phyloP scores from a whole-genome alignment of 2,113 vertebrate genomes.

The Gobius niger region DNA sequence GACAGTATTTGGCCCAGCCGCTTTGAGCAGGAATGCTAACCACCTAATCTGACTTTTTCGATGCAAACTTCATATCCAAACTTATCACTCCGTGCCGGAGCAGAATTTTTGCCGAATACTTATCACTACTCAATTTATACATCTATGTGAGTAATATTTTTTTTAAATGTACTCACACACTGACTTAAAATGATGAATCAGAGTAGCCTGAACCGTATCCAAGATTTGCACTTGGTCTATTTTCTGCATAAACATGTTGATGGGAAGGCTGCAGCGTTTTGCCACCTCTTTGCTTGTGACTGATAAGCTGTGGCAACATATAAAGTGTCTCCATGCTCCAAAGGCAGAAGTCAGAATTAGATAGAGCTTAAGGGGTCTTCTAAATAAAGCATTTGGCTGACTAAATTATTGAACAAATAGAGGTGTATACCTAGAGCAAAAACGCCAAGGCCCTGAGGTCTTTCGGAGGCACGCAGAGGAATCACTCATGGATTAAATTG shows the following conservation, averaged over 20 bases:
- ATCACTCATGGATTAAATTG: constrained; percentile 58
- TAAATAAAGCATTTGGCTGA: constrained; percentile 66
- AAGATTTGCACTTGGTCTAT: constrained; percentile 34
- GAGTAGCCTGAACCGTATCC: constrained; percentile 15
- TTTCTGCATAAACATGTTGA: constrained; percentile 36
- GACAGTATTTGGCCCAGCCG: too few relatives aligned
- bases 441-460: constrained; percentile 36
- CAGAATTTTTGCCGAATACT: too few relatives aligned
- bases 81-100: too few relatives aligned
- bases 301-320: constrained; percentile 31
- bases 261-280: constrained; percentile 21
- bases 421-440: constrained; percentile 69
- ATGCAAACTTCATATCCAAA: too few relatives aligned
- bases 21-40: too few relatives aligned
- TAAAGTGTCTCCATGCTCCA: constrained; percentile 41
- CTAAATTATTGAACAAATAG: constrained; percentile 73
- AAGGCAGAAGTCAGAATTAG: constrained; percentile 53
- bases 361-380: constrained; percentile 44
- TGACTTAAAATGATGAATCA: constrained; percentile 23
- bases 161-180: background rate
- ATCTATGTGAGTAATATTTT: too few relatives aligned
- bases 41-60: too few relatives aligned
- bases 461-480: constrained; percentile 47
- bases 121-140: too few relatives aligned
- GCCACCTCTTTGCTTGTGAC: constrained; percentile 13